Evolutionary conservation across 2,888 invertebrate species (phyloP).

Genomic region (Cremastinae sp.): DNA sequence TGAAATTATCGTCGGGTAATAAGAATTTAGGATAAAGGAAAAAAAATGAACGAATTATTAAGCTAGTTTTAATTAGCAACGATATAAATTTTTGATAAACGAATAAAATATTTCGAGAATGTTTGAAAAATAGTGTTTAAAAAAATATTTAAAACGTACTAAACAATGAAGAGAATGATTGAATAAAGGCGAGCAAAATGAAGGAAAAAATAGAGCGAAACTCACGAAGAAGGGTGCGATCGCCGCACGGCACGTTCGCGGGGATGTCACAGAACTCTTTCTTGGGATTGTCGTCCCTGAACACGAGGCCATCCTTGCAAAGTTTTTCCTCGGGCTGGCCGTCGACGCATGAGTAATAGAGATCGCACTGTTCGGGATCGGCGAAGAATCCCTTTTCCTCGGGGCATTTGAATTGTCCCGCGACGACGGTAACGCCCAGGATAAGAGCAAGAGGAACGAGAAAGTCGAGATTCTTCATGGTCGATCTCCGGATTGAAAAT

Average conservation of each 20-base stretch:
- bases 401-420: conserved; percentile 85
- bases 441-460: conserved; percentile 36
- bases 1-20: too few species aligned
- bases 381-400: conserved; percentile 88
- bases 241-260: conserved; percentile 89
- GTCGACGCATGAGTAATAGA: conserved; percentile 88
- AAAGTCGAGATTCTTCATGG: conserved; percentile 41
- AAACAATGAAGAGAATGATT: not conserved
- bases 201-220: conserved; percentile 67
- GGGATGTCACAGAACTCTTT: conserved; percentile 89
- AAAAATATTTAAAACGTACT: too few species aligned
- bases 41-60: not conserved
- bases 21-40: not conserved
- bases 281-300: conserved; percentile 87
- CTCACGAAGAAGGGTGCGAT: conserved; percentile 89
- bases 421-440: conserved; percentile 59
- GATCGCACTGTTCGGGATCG: conserved; percentile 89
- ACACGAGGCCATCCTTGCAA: conserved; percentile 90
- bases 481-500: conserved; percentile 4
- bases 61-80: too few species aligned
- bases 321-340: conserved; percentile 85
- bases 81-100: too few species aligned
- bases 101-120: too few species aligned
- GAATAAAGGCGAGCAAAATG: not conserved
- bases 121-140: too few species aligned